Conservation (phyloP, 2,888 invertebrate species). For the Dryomyza anilis region DNA sequence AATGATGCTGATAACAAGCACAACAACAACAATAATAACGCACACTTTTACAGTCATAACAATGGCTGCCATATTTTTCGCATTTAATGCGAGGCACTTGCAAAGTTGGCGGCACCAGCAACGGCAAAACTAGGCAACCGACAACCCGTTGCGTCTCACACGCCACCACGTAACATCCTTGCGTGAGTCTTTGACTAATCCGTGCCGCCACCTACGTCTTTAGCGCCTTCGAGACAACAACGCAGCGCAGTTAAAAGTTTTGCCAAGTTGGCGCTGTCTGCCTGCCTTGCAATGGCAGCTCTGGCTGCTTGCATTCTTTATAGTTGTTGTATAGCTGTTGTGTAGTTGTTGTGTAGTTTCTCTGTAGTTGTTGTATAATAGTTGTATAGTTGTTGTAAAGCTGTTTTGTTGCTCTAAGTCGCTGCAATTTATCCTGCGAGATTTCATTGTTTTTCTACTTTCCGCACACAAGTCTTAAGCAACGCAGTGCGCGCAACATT, state of each 20-base stretch:
- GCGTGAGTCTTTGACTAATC: neutral
- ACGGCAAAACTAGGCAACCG: no score
- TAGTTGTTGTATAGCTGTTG: no score
- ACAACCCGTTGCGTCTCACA: neutral
- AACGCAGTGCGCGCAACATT: neutral
- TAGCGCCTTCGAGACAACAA: no score
- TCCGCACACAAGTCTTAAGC: neutral
- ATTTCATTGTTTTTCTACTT: neutral
- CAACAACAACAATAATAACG: neutral
- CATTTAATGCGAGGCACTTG: neutral
- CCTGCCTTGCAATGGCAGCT: neutral
- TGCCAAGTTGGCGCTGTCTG: no score
- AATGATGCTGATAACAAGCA: no score
- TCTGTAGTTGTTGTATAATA: neutral
- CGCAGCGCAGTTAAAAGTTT: no score
- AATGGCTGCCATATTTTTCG: neutral
- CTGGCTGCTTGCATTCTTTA: neutral
- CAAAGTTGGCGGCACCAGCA: no score
- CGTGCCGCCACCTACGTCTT: neutral
- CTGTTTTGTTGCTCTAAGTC: neutral
- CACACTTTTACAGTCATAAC: neutral
- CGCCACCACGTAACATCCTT: neutral
- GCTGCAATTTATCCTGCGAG: neutral
- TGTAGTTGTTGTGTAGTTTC: neutral
- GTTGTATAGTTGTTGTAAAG: neutral